Conservation (phyloP, 2,113 vertebrate species). For the Charina bottae region DNA sequence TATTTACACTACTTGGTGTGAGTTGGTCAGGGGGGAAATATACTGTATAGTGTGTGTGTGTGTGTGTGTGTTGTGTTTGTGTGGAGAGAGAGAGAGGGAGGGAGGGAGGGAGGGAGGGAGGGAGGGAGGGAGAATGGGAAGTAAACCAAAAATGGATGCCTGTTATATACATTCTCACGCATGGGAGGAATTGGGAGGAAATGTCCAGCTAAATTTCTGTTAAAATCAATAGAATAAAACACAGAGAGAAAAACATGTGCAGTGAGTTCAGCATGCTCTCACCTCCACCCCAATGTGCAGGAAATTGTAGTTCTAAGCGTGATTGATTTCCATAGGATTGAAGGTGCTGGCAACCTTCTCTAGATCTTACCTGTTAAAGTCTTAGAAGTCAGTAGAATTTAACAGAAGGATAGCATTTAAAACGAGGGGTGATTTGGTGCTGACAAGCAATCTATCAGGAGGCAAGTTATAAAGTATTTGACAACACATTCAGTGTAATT, state of each 20-base stretch:
- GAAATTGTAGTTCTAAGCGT: neutral
- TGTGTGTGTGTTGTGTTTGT: neutral
- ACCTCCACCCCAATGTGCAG: neutral
- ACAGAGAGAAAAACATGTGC: accelerated
- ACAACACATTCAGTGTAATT: neutral
- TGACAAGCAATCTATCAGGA: neutral
- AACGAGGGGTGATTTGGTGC: neutral
- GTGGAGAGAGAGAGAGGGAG: neutral
- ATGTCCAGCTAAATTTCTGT: neutral
- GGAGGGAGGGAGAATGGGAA: neutral
- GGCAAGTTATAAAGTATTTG: neutral
- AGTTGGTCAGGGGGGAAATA: neutral
- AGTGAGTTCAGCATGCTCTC: neutral
- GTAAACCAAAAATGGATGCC: neutral
- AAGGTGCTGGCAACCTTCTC: neutral
- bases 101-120: too few species aligned
- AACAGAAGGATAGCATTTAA: neutral
- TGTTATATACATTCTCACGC: neutral
- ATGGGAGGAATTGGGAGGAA: neutral
- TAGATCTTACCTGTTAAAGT: neutral
- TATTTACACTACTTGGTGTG: neutral
- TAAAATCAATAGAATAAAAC: neutral
- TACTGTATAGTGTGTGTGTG: neutral
- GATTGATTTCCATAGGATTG: neutral
- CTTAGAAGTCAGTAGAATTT: neutral